phyloP scores from a whole-genome alignment of 37 sponge, comb jelly and placozoan species.

The Ephydatia muelleri region DNA sequence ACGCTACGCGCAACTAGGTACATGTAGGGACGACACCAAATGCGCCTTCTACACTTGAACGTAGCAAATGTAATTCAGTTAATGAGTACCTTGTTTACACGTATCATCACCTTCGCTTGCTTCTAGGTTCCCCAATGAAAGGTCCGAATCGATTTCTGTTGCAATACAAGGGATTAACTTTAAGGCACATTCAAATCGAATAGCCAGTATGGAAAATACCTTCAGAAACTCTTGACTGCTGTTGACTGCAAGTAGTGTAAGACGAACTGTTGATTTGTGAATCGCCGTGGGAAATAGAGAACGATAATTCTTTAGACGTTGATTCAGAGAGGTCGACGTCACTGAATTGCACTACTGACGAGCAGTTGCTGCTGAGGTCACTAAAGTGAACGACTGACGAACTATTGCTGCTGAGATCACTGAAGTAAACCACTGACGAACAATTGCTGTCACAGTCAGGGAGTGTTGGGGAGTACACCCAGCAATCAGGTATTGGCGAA shows the following conservation, averaged over 20 bases:
- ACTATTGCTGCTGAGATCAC: not conserved
- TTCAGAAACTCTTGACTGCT: not conserved
- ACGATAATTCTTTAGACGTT: constrained; percentile 1
- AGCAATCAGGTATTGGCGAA: not conserved
- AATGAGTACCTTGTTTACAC: not conserved
- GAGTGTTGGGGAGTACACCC: constrained; percentile 1
- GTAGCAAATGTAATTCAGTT: not conserved
- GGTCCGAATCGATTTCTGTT: not conserved
- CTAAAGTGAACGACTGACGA: too few species aligned
- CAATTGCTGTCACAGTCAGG: not conserved
- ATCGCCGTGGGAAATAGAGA: constrained; percentile 1
- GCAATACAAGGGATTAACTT: constrained; percentile 1
- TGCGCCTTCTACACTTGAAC: not conserved
- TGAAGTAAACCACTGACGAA: not conserved
- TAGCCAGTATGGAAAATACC: not conserved
- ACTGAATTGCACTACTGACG: not conserved
- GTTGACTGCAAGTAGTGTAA: constrained; percentile 1
- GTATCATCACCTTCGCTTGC: constrained; percentile 1
- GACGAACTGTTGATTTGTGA: constrained; percentile 1
- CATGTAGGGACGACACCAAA: constrained; percentile 1
- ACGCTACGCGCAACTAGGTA: not conserved
- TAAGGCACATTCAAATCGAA: not conserved
- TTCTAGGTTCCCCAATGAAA: not conserved
- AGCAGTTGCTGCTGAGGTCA: not conserved
- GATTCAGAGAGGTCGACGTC: constrained; percentile 1